Evolutionary conservation across 2,113 vertebrate genomes (phyloP), one percentile per base, ranked within the genome.

Genomic region (Limanda limanda): DNA sequence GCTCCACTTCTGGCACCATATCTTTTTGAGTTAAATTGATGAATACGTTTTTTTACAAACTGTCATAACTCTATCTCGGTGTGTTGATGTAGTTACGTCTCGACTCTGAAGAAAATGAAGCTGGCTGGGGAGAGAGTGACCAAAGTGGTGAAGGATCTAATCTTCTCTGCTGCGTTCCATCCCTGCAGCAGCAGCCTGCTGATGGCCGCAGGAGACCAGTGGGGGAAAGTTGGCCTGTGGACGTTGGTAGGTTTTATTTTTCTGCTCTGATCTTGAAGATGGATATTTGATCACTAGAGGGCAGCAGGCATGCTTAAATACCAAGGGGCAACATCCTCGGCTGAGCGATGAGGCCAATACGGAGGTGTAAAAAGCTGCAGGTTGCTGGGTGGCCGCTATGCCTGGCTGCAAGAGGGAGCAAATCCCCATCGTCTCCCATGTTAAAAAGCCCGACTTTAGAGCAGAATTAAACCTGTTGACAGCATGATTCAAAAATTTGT

Each of bases 141-240:
- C 21, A 97, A 97, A 94, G 94, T 97, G 68, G 95, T 96, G 71
- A 93, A 83, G 12, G 52, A 70, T 1, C 87, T 95, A 0, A 57
- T 97, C 69, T 92, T 71, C 27, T 96, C 95, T 4, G 51, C 96
- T 76, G 95, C 96, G 20, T 82, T 99, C 70, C 97, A 99, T 55
- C 97, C 97, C 1, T 95, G 95, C 0, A 81, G 91, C 47, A 94
- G 91, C 90, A 86, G 76, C 71, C 83, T 94, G 78, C 82, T 98
- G 0, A 89, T 97, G 87, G 97, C 97, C 23, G 95, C 95, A 1
- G 97, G 97, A 13, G 94, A 96, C 88, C 94, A 76, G 63, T 40
- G 0, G 0, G 97, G 97, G 1, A 91, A 94, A 21, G 14, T 99
- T 10, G 97, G 96, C 51, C 92, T 99, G 40, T 98, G 96, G 96